phyloP scores from a whole-genome alignment of 2,113 vertebrate genomes.

The Oryzias woworae region DNA sequence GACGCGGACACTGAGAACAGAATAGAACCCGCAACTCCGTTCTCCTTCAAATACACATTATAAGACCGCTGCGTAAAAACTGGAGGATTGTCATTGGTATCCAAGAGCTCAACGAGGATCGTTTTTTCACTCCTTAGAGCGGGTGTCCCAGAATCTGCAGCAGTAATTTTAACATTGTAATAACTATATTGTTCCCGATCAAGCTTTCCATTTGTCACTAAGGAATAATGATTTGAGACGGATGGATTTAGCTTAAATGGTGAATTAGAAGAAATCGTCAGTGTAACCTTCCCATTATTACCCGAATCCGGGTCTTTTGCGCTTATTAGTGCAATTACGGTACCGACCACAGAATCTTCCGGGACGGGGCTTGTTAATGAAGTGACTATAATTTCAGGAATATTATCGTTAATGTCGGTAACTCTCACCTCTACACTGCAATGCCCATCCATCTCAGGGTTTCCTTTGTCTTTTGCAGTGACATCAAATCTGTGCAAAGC shows the following conservation, averaged over 20 bases:
- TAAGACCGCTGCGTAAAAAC: constrained; percentile 73
- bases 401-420: constrained; percentile 75
- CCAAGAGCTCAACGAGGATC: constrained; percentile 77
- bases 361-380: constrained; percentile 71
- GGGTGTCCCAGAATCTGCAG: constrained; percentile 80
- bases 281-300: constrained; percentile 70
- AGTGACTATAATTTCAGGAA: constrained; percentile 74
- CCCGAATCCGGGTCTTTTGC: constrained; percentile 70
- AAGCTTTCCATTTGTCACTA: constrained; percentile 61
- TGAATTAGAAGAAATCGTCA: constrained; percentile 30
- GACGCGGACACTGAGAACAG: constrained; percentile 70
- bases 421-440: constrained; percentile 71
- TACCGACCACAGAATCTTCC: constrained; percentile 70
- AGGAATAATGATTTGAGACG: constrained; percentile 65
- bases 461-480: constrained; percentile 75
- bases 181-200: constrained; percentile 61
- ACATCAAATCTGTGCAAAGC: constrained; percentile 70
- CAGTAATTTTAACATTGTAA: constrained; percentile 68
- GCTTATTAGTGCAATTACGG: constrained; percentile 75
- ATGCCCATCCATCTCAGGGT: constrained; percentile 68
- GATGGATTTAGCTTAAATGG: constrained; percentile 68
- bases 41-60: constrained; percentile 63
- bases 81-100: constrained; percentile 85
- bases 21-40: constrained; percentile 54
- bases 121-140: constrained; percentile 73